A percentile compares a stretch with the other conserved stretches of the same genome.
Evolutionary conservation across 2,113 vertebrate genomes (phyloP).

Genomic region (Myrmecophaga tridactyla): DNA sequence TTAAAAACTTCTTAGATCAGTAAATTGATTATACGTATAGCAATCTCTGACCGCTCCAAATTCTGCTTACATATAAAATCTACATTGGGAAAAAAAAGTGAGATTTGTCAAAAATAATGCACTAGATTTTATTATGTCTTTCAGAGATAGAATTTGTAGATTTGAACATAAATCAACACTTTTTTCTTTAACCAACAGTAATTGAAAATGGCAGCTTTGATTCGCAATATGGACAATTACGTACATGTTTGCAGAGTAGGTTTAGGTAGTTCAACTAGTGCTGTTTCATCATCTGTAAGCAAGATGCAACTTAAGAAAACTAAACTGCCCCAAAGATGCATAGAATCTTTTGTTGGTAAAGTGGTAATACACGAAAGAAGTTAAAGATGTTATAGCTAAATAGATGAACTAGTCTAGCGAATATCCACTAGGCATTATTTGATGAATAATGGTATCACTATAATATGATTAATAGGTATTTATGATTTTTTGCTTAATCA

Average conservation of each 20-base stretch:
- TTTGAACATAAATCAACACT: constrained; percentile 5
- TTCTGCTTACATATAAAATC: neutral
- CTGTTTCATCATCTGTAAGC: neutral
- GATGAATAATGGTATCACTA: neutral
- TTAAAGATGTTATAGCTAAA: neutral
- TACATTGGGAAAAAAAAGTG: neutral
- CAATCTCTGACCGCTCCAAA: neutral
- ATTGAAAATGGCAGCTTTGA: constrained; percentile 1
- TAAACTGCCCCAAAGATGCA: neutral
- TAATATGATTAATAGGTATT: neutral
- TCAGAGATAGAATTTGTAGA: constrained; percentile 31
- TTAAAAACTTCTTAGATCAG: constrained; percentile 46
- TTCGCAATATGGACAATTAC: neutral
- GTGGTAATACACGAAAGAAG: neutral
- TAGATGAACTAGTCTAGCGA: neutral
- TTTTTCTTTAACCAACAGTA: constrained; percentile 22
- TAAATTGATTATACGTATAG: constrained; percentile 48
- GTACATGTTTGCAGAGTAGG: neutral
- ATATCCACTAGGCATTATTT: neutral
- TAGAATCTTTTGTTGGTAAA: neutral
- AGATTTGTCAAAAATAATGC: constrained; percentile 55
- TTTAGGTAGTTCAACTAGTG: neutral
- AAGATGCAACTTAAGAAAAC: neutral
- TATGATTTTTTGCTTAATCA: neutral
- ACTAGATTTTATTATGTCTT: constrained; percentile 21